A percentile compares a stretch with the other conserved stretches of the same genome.
Evolutionary conservation across 2,113 vertebrate genomes (phyloP).

Genomic region (Percopsis transmontana): DNA sequence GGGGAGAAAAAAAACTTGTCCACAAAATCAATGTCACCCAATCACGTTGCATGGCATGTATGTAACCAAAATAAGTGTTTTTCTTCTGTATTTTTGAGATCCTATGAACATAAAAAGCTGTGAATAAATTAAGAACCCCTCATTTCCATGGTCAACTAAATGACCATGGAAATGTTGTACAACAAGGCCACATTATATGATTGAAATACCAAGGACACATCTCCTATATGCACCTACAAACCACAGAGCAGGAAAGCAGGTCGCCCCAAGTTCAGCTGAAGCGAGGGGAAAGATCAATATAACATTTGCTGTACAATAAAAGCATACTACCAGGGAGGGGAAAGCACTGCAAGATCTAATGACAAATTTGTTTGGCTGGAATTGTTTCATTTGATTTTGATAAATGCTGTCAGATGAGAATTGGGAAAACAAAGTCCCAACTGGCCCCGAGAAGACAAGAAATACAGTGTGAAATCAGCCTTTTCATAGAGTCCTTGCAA

Average conservation of each 20-base stretch:
- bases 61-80: constrained; percentile 6
- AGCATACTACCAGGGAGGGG: constrained; percentile 84
- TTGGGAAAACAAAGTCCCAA: constrained; percentile 75
- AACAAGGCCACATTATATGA: constrained; percentile 80
- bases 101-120: background rate
- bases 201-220: constrained; percentile 84
- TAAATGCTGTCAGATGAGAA: constrained; percentile 88
- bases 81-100: background rate
- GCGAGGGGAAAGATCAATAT: constrained; percentile 88
- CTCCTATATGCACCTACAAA: constrained; percentile 80
- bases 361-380: constrained; percentile 88
- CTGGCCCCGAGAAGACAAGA: background rate
- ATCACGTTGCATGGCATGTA: constrained; percentile 20
- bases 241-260: constrained; percentile 80
- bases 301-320: constrained; percentile 92
- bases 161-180: constrained; percentile 58
- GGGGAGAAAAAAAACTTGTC: constrained; percentile 77
- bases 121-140: background rate
- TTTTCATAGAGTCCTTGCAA: background rate
- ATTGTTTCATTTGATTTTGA: constrained; percentile 92
- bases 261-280: constrained; percentile 93
- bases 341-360: constrained; percentile 89
- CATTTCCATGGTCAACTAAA: background rate
- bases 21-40: constrained; percentile 80
- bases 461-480: constrained; percentile 3